Percentiles rank a stretch among this genome's conserved stretches.
These are phyloP conservation scores for Chydorus sphaericus DNA, from an alignment of 2,888 invertebrate genomes.

Conservation along the genomic window DNA sequence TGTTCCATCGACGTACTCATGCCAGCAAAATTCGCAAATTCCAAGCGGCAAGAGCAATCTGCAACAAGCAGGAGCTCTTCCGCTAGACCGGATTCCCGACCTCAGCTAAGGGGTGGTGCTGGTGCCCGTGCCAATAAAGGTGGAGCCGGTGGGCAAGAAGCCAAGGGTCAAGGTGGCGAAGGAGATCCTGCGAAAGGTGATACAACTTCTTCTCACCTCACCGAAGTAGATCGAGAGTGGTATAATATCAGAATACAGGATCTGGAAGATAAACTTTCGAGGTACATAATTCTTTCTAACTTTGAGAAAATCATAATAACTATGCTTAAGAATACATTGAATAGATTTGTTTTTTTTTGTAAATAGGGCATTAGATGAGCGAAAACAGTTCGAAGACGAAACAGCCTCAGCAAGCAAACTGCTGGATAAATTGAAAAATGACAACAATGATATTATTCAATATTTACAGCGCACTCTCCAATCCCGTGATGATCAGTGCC, in stretches of 20 bases:
- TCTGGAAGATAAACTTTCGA: constrained; percentile 10
- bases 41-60: no score
- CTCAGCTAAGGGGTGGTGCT: no score
- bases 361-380: constrained; percentile 1
- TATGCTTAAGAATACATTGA: neutral
- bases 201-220: neutral
- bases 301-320: neutral
- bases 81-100: neutral
- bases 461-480: constrained; percentile 7
- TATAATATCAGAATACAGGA: constrained; percentile 11
- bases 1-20: neutral
- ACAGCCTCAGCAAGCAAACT: neutral
- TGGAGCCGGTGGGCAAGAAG: neutral
- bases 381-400: neutral
- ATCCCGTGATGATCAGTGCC: constrained; percentile 3
- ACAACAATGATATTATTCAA: constrained; percentile 8
- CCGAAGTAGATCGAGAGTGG: constrained; percentile 11
- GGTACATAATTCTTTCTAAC: neutral
- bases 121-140: neutral
- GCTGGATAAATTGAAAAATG: neutral
- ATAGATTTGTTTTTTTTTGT: neutral
- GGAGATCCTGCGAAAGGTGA: neutral
- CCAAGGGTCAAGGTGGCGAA: neutral
- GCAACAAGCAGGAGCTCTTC: no score
- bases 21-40: no score